Evolutionary conservation across 2,888 invertebrate species (phyloP), one percentile per base, ranked within the genome.

Genomic region (Isotomurus palustris): DNA sequence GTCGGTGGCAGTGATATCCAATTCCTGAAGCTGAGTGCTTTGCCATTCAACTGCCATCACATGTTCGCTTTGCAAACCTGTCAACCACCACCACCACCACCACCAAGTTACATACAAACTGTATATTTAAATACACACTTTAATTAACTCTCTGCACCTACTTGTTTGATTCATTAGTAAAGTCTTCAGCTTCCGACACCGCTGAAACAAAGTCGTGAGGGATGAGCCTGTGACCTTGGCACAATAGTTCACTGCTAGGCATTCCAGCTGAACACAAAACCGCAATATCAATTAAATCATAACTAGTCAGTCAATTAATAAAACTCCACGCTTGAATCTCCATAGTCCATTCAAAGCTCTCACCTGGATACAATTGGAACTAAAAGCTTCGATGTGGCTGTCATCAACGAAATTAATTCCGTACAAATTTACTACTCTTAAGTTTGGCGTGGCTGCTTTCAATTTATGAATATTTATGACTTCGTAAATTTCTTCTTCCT

Each of bases 1-100:
- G 76, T 99, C 97, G 0, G 97, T 99, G 1, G 93, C 99, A 0
- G 95, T 93, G 56, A 99, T 87, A 73, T 99, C 99, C 69, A 99
- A 75, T 77, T 99, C 99, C 75, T 89, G 90, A 55, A 99, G 77
- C 0, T 86, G 84, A 1, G 92, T 89, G 76, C 95, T 93, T 76
- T 99, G 96, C 99, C 99, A 99, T 73, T 97, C 96, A 8, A 95
- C 95, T 74, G 88, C 87, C 86, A 91, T 89, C 60, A 99, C 87
- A 75, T 89, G 83, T 71, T 94, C 91, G 69, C 92, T 92, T 73
- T 88, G 87, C 8, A 99, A 80, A 75, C 85, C 93, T 92, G 75
- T 75, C 6, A n/a, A n/a, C n/a, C n/a, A 22, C 3, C 22, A 43
- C 14, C 14, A 24, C 43, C 21, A 43, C 6, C 19, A 14, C 40